phyloP scores from a whole-genome alignment of 2,888 invertebrate genomes.

The Frankliniella intonsa region DNA sequence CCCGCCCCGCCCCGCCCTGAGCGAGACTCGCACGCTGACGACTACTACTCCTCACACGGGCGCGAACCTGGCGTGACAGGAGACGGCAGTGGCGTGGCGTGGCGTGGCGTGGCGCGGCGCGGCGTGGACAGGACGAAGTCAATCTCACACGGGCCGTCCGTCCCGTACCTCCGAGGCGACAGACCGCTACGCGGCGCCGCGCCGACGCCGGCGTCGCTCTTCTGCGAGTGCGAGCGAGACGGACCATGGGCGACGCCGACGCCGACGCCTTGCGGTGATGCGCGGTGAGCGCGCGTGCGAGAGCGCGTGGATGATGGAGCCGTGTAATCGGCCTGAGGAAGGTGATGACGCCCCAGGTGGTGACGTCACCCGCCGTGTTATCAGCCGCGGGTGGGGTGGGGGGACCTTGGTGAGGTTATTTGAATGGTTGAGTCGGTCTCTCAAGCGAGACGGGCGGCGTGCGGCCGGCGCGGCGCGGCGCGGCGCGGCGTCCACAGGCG shows the following conservation, averaged over 20 bases:
- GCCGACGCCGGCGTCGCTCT: too few species aligned
- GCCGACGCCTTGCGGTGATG: too few species aligned
- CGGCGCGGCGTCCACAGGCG: not conserved
- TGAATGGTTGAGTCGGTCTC: slow-evolving; percentile 21
- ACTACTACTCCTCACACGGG: not conserved
- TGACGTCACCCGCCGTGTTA: not conserved
- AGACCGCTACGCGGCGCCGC: too few species aligned
- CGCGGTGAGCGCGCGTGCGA: too few species aligned
- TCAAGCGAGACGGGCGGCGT: slow-evolving; percentile 8
- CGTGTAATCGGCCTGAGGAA: too few species aligned
- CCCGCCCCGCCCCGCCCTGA: not conserved
- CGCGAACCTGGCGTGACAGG: not conserved
- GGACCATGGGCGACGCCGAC: too few species aligned
- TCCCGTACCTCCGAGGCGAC: not conserved
- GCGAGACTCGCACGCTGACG: not conserved
- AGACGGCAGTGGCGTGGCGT: too few species aligned
- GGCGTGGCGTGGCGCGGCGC: too few species aligned
- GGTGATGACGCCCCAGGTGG: too few species aligned
- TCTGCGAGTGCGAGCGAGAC: too few species aligned
- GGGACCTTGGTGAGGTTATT: not conserved
- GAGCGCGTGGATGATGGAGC: too few species aligned
- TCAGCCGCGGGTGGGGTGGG: too few species aligned
- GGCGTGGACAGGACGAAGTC: not conserved
- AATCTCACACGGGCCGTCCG: not conserved
- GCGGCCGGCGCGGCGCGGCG: not conserved